Base-by-base conservation (phyloP, 23 tunicate genomes). In the Corella eumyota region DNA sequence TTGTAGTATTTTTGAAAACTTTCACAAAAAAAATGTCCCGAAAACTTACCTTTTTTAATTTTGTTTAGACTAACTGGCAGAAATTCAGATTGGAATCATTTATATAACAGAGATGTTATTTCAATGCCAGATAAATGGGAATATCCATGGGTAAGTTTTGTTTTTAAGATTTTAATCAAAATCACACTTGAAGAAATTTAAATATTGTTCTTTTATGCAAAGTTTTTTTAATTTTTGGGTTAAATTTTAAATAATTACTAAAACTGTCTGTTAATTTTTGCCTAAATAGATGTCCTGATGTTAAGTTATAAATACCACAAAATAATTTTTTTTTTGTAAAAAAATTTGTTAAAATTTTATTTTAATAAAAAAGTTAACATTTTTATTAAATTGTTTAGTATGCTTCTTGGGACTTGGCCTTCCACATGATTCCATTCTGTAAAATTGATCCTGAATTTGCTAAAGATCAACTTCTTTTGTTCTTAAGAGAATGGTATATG, bases 71-170 rank as follows among this genome's bases (percentile, higher is more conserved):
- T 86, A 9, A 61, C 56, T 19, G 95, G 95, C 3, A 58, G 95
- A 35, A 86, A 86, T 50, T 29, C 47, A 21, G 95, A 86, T 7
- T 86, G 95, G 95, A 86, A 64, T 23, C 95, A 86, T 51, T 50
- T 86, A 23, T 86, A 68, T 56, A 86, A 86, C 67, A 36, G 95
- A 28, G 95, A 86, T 60, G 75, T 86, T 32, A 60, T 86, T 30
- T 77, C 85, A 2, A 86, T 86, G 95, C 95, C 95, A 31, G 95
- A 86, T 52, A 86, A 86, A 45, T 86, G 95, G 95, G 95, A 86
- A 66, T 86, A 86, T 66, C 95, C 95, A 30, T 86, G 95, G 95
- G 95, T 86, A 61, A 48, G 85, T 60, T 11, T 11, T n/a, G 25
- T 53, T 53, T 20, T 7, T 7, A 53, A 53, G 21, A 40, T 15